phyloP scores from a whole-genome alignment of 2,113 vertebrate genomes.

The Setophaga kirtlandii region DNA sequence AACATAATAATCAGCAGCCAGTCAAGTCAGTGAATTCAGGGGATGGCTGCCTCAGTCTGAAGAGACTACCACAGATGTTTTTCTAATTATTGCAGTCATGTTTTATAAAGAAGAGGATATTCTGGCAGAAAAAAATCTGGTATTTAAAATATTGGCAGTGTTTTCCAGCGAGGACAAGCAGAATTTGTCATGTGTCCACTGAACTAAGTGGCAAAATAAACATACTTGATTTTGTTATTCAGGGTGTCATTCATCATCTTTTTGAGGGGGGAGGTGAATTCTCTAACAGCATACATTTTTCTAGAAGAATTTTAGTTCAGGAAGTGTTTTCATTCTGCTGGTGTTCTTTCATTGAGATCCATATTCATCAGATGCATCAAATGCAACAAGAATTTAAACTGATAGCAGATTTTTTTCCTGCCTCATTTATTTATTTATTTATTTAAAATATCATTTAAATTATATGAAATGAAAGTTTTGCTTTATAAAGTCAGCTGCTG shows the following conservation, averaged over 20 bases:
- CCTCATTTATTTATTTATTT: not conserved
- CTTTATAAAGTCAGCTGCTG: not conserved
- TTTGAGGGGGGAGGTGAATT: not conserved
- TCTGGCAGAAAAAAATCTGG: not conserved
- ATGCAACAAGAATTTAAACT: not conserved
- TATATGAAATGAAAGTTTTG: not conserved
- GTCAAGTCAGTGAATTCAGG: not conserved
- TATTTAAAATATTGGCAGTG: not conserved
- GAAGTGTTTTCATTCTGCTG: not conserved
- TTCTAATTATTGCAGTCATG: not conserved
- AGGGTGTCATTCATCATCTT: not conserved
- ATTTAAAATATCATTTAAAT: not conserved
- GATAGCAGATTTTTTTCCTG: not conserved
- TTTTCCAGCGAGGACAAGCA: not conserved
- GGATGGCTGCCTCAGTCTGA: not conserved
- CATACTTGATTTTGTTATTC: conserved; percentile 36
- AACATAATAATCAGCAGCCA: not conserved
- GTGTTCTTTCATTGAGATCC: not conserved
- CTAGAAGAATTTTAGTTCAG: conserved; percentile 13
- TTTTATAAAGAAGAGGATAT: not conserved
- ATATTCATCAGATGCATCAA: not conserved
- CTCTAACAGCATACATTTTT: not conserved
- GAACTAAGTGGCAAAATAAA: conserved; percentile 45
- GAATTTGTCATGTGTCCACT: conserved; percentile 29
- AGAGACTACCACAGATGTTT: not conserved